Conservation (phyloP, 2,113 vertebrate species). For the Dromiciops gliroides region DNA sequence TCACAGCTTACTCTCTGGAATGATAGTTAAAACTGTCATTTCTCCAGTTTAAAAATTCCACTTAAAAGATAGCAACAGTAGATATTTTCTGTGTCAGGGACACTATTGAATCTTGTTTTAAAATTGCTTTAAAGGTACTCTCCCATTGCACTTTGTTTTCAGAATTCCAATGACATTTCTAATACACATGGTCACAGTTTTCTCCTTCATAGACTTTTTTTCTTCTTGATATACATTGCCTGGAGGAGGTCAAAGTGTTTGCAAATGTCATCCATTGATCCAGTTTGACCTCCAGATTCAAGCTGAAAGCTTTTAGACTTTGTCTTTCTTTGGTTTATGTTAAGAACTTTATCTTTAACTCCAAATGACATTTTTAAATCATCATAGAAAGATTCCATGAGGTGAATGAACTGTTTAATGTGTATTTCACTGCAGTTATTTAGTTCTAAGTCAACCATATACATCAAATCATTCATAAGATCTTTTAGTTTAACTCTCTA, state of each 20-base stretch:
- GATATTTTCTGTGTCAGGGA: not conserved
- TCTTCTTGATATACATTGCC: not conserved
- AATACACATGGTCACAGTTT: not conserved
- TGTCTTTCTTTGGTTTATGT: not conserved
- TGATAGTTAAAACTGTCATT: not conserved
- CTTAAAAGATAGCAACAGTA: not conserved
- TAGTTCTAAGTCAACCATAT: not conserved
- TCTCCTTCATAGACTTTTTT: not conserved
- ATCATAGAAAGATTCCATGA: not conserved
- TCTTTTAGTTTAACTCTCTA: not conserved
- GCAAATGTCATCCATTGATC: not conserved
- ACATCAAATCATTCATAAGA: not conserved
- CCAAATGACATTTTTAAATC: not conserved
- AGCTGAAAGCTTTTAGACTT: not conserved
- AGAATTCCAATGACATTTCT: not conserved
- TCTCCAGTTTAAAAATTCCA: not conserved
- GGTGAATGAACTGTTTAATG: not conserved
- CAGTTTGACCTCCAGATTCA: not conserved
- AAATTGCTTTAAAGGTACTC: not conserved
- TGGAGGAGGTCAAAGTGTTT: not conserved
- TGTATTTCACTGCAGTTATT: not conserved
- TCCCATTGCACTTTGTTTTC: not conserved
- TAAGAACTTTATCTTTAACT: not conserved
- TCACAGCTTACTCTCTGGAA: not conserved
- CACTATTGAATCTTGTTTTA: not conserved